These are phyloP conservation scores for Arvicola amphibius DNA, from an alignment of 2,797 vertebrate species.

Conservation along the genomic window DNA sequence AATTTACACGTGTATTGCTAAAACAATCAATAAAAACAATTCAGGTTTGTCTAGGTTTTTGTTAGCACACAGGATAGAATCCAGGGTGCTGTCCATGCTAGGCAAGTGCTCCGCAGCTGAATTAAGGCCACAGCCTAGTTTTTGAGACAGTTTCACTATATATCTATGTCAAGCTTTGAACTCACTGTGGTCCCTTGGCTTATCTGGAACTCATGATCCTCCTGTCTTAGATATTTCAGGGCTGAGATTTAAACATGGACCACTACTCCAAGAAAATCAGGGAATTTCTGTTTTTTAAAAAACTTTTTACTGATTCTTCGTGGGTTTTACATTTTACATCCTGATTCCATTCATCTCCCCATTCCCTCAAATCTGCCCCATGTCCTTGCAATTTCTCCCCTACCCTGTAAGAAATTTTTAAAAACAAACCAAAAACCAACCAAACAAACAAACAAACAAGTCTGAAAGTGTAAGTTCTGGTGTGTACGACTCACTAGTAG, in stretches of 20 bases:
- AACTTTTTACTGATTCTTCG: not conserved
- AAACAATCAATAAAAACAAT: conserved; percentile 42
- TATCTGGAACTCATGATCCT: not conserved
- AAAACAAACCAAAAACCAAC: not conserved
- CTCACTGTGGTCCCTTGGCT: not conserved
- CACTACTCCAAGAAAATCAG: not conserved
- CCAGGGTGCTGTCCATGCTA: not conserved
- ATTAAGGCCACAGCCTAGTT: not conserved
- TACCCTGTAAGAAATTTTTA: not conserved
- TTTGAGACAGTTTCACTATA: not conserved
- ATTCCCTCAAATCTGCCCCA: not conserved
- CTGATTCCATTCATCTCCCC: not conserved
- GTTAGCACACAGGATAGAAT: not conserved
- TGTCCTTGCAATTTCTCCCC: not conserved
- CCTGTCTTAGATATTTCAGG: not conserved
- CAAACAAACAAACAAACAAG: not conserved
- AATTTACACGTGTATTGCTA: not conserved
- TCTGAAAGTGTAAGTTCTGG: not conserved
- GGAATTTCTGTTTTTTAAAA: not conserved
- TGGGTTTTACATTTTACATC: not conserved
- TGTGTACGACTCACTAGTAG: not conserved
- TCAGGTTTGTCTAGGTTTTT: not conserved
- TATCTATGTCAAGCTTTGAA: not conserved
- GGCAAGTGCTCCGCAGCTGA: not conserved
- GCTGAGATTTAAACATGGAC: not conserved